Conservation (phyloP, 1,140 invertebrate species). For the Psix sp. region DNA sequence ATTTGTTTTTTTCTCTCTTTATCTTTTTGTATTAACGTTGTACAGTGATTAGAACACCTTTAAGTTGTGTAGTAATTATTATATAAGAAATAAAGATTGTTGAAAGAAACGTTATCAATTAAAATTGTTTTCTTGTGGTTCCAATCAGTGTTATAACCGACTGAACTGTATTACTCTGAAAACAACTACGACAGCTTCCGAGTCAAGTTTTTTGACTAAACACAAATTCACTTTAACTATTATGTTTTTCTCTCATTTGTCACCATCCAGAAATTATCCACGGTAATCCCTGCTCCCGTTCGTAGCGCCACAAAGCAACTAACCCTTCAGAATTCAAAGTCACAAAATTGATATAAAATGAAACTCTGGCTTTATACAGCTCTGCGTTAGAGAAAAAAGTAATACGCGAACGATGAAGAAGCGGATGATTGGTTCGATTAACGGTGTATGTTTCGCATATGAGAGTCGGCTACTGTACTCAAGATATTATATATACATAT, state of each 20-base stretch:
- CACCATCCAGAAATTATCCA: too few species aligned
- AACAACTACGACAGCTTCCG: conserved; percentile 5
- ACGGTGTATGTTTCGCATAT: conserved; percentile 70
- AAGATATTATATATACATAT: conserved; percentile 70
- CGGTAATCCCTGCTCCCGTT: too few species aligned
- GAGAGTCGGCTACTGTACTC: conserved; percentile 73
- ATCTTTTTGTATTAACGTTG: conserved; percentile 42
- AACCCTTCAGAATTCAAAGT: too few species aligned
- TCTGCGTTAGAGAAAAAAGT: not conserved
- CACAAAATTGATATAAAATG: too few species aligned
- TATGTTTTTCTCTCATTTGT: too few species aligned
- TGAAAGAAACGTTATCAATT: conserved; percentile 29
- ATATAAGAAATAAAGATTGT: conserved; percentile 56
- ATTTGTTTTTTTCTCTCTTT: conserved; percentile 19
- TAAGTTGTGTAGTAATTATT: conserved; percentile 42
- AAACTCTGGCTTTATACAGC: too few species aligned
- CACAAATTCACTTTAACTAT: too few species aligned
- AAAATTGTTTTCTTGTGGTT: conserved; percentile 15
- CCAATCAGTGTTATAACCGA: too few species aligned
- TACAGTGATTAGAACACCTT: conserved; percentile 30
- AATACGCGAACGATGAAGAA: not conserved
- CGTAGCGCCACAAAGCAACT: too few species aligned
- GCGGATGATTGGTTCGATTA: conserved; percentile 62
- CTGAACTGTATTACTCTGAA: conserved; percentile 43
- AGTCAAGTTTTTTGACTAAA: too few species aligned